Conservation (phyloP, 2,797 vertebrate genomes). For the Bufotes viridis region DNA sequence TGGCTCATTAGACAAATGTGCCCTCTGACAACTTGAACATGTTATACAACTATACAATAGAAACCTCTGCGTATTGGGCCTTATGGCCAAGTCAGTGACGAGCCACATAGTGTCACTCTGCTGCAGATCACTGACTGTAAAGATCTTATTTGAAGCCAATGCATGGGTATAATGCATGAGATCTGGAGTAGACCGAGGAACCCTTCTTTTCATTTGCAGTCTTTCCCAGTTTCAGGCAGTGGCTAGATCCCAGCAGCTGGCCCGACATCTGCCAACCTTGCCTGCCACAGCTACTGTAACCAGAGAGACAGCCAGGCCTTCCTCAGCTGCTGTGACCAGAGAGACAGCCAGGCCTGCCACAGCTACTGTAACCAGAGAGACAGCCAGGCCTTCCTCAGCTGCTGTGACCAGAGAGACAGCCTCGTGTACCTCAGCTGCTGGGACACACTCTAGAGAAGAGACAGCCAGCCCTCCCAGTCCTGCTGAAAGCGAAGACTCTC, state of each 20-base stretch:
- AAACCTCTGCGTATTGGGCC: background rate
- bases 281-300: background rate
- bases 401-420: background rate
- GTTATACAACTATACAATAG: background rate
- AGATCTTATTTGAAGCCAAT: background rate
- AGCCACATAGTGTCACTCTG: background rate
- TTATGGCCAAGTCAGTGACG: background rate
- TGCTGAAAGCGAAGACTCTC: constrained; percentile 67
- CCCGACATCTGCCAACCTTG: constrained; percentile 70
- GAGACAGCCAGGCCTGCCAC: background rate
- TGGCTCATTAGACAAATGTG: too few relatives aligned
- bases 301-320: background rate
- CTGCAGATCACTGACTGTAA: background rate
- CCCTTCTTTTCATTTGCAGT: constrained; percentile 73
- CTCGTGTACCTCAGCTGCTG: constrained; percentile 63
- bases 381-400: constrained; percentile 62
- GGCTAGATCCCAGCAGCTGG: constrained; percentile 78
- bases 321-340: background rate
- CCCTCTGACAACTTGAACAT: background rate
- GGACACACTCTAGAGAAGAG: constrained; percentile 74
- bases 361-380: background rate
- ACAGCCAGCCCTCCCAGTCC: constrained; percentile 67
- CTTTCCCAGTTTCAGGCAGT: constrained; percentile 85
- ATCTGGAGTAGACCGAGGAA: constrained; percentile 58
- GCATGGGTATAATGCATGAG: constrained; percentile 36